phyloP scores from a whole-genome alignment of 2,888 invertebrate genomes.

The Rhamphomyia laevipes region DNA sequence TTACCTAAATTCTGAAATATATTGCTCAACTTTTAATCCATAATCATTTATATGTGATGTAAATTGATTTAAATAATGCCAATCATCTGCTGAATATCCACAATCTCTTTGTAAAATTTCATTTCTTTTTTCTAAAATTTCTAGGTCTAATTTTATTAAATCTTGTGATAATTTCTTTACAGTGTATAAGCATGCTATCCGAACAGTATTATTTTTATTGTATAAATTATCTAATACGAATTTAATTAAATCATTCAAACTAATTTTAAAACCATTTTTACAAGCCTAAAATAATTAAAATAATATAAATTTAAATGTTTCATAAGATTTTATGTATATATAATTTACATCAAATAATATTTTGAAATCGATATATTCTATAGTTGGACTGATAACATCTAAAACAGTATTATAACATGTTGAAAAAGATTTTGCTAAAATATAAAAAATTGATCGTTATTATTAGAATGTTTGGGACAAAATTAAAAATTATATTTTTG shows the following conservation, averaged over 20 bases:
- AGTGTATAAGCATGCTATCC: slow-evolving; percentile 23
- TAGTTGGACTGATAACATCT: slow-evolving; percentile 21
- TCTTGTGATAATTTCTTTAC: slow-evolving; percentile 24
- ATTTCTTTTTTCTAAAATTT: slow-evolving; percentile 24
- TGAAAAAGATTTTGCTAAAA: slow-evolving; percentile 15
- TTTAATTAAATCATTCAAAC: slow-evolving; percentile 26
- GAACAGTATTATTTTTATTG: slow-evolving; percentile 22
- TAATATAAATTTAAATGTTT: slow-evolving; percentile 2
- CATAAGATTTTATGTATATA: neutral
- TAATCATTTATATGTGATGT: slow-evolving; percentile 27
- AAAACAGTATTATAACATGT: slow-evolving; percentile 21
- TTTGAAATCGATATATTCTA: slow-evolving; percentile 27
- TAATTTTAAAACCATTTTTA: slow-evolving; percentile 23
- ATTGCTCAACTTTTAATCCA: slow-evolving; percentile 24
- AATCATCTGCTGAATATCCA: slow-evolving; percentile 16
- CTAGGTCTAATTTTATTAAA: slow-evolving; percentile 30
- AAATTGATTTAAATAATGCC: slow-evolving; percentile 32
- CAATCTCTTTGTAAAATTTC: slow-evolving; percentile 20
- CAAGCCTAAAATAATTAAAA: slow-evolving; percentile 22
- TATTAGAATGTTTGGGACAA: no score
- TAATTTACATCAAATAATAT: slow-evolving; percentile 25
- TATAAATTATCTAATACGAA: slow-evolving; percentile 29
- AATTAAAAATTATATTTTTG: no score
- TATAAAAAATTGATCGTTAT: no score
- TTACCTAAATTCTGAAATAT: slow-evolving; percentile 31